Evolutionary conservation across 1,140 invertebrate genomes (phyloP).

Genomic region (Zaprionus taronus): DNA sequence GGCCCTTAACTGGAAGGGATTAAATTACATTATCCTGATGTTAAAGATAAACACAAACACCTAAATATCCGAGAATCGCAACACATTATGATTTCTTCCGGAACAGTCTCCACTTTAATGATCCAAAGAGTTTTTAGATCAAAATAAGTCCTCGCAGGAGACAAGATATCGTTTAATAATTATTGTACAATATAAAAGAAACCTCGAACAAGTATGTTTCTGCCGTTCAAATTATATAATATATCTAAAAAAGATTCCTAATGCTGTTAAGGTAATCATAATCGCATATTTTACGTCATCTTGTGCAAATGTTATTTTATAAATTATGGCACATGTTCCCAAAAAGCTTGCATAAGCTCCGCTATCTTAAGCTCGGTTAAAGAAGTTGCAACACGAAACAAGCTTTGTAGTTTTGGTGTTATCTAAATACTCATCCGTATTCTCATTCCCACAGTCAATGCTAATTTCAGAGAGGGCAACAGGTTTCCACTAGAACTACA

Average conservation of each 20-base stretch:
- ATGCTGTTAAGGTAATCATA: neutral
- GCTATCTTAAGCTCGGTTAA: neutral
- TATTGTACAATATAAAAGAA: too few species aligned
- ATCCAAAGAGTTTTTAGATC: neutral
- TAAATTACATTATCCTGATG: slow-evolving; percentile 81
- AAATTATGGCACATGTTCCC: neutral
- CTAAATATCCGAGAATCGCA: neutral
- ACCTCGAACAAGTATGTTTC: too few species aligned
- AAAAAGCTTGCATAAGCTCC: neutral
- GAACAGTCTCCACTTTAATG: slow-evolving; percentile 12
- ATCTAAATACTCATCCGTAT: slow-evolving; percentile 16
- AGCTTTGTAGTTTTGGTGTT: neutral
- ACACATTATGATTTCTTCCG: slow-evolving; percentile 9
- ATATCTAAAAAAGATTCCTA: neutral
- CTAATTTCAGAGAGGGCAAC: slow-evolving; percentile 10
- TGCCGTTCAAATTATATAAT: neutral
- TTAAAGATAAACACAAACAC: slow-evolving; percentile 74
- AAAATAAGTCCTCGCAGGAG: too few species aligned
- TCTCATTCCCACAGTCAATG: slow-evolving; percentile 20
- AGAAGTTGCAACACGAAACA: neutral
- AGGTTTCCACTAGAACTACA: slow-evolving; percentile 11
- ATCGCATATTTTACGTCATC: neutral
- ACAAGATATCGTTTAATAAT: too few species aligned
- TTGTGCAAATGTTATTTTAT: neutral
- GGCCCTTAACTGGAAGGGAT: slow-evolving; percentile 72